Percentiles rank a stretch among this genome's conserved stretches.
These are phyloP conservation scores for Pagetopsis macropterus DNA, from an alignment of 2,797 vertebrate genomes.

Conservation along the genomic window DNA sequence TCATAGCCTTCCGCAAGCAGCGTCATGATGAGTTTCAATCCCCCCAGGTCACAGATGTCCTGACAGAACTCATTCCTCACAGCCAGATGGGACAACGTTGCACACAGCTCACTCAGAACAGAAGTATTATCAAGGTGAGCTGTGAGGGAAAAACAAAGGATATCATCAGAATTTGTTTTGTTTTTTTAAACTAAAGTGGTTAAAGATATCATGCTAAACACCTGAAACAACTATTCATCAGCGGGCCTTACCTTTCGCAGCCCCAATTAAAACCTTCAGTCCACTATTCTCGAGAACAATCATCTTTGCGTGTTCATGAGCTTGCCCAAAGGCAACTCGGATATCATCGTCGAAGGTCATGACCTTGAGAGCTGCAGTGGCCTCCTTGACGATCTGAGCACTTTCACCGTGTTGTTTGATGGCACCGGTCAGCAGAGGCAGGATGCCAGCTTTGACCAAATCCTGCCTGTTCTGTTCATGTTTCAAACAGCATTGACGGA, in stretches of 20 bases:
- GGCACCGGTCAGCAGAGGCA: slow-evolving; percentile 83
- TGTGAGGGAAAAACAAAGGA: slow-evolving; percentile 54
- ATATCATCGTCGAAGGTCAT: slow-evolving; percentile 97
- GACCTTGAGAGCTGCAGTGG: slow-evolving; percentile 84
- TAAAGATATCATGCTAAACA: slow-evolving; percentile 2
- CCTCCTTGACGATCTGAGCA: slow-evolving; percentile 84
- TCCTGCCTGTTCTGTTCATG: slow-evolving; percentile 94
- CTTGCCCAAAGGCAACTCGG: slow-evolving; percentile 90
- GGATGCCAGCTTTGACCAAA: slow-evolving; percentile 86
- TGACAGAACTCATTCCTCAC: slow-evolving; percentile 98
- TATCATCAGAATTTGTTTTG: background rate
- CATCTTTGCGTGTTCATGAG: slow-evolving; percentile 92
- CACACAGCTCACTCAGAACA: slow-evolving; percentile 92
- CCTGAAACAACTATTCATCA: background rate
- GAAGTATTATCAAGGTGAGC: slow-evolving; percentile 83
- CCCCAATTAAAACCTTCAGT: slow-evolving; percentile 89
- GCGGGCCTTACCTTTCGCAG: slow-evolving; percentile 87
- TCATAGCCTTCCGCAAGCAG: slow-evolving; percentile 89
- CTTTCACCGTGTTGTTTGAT: slow-evolving; percentile 73
- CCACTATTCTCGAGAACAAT: slow-evolving; percentile 92
- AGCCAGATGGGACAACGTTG: slow-evolving; percentile 89
- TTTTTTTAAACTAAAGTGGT: background rate
- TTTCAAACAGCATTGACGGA: slow-evolving; percentile 89
- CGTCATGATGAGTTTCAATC: slow-evolving; percentile 88
- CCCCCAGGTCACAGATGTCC: slow-evolving; percentile 94